Conservation (phyloP, 2,797 vertebrate genomes). For the Oreochromis mossambicus region DNA sequence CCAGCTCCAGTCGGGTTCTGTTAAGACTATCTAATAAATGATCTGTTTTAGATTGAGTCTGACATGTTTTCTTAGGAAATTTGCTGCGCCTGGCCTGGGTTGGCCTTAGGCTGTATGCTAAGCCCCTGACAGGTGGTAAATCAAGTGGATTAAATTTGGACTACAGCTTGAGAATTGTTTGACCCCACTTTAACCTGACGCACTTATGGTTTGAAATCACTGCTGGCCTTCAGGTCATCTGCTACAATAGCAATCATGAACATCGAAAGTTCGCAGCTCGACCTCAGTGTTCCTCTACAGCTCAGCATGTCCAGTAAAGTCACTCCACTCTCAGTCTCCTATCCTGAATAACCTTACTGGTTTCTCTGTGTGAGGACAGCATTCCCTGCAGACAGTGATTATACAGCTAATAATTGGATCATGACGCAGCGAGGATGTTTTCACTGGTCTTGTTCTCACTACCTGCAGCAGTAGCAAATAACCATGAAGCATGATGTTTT, state of each 20-base stretch:
- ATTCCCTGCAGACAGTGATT: background rate
- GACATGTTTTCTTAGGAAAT: background rate
- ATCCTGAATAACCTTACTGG: background rate
- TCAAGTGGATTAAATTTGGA: background rate
- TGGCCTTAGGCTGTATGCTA: background rate
- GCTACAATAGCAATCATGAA: background rate
- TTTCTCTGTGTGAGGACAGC: background rate
- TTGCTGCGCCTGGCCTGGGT: rapidly evolving
- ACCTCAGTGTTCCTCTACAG: background rate
- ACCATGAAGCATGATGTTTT: rapidly evolving
- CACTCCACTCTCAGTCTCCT: background rate
- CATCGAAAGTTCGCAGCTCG: background rate
- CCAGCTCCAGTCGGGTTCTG: background rate
- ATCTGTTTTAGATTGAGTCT: background rate
- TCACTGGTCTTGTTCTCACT: background rate
- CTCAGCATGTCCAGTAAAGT: background rate
- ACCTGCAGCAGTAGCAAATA: background rate
- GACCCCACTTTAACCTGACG: rapidly evolving
- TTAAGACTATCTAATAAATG: background rate
- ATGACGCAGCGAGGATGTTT: background rate
- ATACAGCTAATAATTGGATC: background rate
- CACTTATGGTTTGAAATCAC: background rate
- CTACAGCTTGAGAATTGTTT: background rate
- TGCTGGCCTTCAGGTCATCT: background rate
- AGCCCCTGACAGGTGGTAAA: background rate